phyloP scores from a whole-genome alignment of 2,797 vertebrate species.

The Smutsia gigantea region DNA sequence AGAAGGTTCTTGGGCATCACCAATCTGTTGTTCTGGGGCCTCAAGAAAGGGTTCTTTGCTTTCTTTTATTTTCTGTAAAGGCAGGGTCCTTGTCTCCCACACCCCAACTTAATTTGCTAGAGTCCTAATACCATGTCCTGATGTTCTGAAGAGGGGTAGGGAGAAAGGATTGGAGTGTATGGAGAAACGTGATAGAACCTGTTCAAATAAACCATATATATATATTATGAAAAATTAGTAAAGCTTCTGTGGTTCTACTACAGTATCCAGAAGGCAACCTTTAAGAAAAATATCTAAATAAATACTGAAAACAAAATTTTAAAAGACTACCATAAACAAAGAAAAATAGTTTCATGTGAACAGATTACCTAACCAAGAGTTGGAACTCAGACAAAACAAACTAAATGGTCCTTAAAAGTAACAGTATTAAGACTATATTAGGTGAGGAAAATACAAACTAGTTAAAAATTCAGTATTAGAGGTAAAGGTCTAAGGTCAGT shows the following conservation, averaged over 20 bases:
- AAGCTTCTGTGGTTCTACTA: neutral
- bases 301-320: neutral
- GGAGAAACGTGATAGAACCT: neutral
- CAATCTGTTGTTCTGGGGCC: neutral
- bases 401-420: neutral
- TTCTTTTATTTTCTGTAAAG: neutral
- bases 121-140: neutral
- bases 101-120: neutral
- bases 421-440: neutral
- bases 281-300: neutral
- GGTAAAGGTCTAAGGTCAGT: neutral
- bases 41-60: neutral
- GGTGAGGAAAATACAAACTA: neutral
- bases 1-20: neutral
- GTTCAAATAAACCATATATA: constrained; percentile 4
- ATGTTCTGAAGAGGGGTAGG: neutral
- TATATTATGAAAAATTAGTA: neutral
- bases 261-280: neutral
- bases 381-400: neutral
- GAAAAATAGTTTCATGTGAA: neutral
- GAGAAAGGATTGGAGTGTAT: neutral
- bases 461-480: neutral
- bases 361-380: neutral
- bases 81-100: neutral
- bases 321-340: neutral